A percentile compares a stretch with the other conserved stretches of the same genome.
Evolutionary conservation across 2,797 vertebrate genomes (phyloP).

Genomic region (Spondyliosoma cantharus): DNA sequence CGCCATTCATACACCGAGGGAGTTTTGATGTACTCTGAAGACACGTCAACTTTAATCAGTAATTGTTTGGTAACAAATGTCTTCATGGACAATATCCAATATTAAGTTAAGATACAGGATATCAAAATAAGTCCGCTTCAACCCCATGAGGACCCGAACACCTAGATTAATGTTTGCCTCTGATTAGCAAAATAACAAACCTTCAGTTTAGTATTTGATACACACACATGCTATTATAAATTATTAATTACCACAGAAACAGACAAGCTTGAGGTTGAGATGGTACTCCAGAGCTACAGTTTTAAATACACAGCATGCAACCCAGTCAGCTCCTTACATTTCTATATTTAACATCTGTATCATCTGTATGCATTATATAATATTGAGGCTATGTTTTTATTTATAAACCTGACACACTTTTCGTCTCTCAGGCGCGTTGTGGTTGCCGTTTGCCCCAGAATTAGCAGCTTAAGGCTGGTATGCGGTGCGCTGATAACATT

Average conservation of each 20-base stretch:
- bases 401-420: constrained; percentile 27
- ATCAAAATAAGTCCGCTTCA: no score
- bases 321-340: neutral
- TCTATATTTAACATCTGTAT: constrained; percentile 26
- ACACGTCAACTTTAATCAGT: no score
- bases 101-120: no score
- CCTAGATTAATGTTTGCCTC: no score
- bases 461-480: neutral
- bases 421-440: constrained; percentile 8
- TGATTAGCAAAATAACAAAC: no score
- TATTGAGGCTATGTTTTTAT: constrained; percentile 17
- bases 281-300: neutral
- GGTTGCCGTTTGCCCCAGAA: constrained; percentile 16
- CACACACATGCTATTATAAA: neutral
- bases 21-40: no score
- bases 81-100: no score
- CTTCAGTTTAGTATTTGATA: no score
- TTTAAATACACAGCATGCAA: neutral
- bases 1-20: no score
- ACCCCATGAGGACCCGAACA: no score
- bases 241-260: neutral
- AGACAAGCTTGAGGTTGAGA: neutral
- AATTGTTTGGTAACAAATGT: no score
- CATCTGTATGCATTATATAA: constrained; percentile 31
- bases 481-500: constrained; percentile 1